A percentile compares a stretch with the other conserved stretches of the same genome.
These are phyloP conservation scores for Characodon lateralis DNA, from an alignment of 2,797 vertebrate genomes.

Conservation along the genomic window DNA sequence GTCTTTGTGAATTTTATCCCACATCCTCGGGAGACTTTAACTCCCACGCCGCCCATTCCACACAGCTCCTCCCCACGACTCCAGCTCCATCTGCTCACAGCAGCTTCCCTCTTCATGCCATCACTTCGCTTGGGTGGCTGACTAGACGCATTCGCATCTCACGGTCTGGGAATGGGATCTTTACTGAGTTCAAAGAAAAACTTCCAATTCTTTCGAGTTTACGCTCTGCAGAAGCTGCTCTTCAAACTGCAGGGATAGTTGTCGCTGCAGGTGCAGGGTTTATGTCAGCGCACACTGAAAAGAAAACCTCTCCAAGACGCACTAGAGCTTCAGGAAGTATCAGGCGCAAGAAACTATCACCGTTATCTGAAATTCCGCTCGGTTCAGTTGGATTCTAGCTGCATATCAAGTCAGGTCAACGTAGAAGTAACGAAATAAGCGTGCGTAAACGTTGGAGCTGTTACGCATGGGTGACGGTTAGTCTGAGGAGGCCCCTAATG, in stretches of 20 bases:
- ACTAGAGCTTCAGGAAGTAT: constrained; percentile 26
- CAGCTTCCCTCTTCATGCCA: constrained; percentile 44
- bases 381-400: not conserved
- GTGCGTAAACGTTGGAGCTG: constrained; percentile 60
- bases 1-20: not conserved
- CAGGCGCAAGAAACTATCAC: constrained; percentile 26
- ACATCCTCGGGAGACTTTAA: not conserved
- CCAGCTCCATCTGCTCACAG: constrained; percentile 43
- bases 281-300: constrained; percentile 21
- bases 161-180: constrained; percentile 85
- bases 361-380: not conserved
- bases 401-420: not conserved
- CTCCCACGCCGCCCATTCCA: constrained; percentile 28
- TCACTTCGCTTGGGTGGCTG: constrained; percentile 58
- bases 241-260: constrained; percentile 84
- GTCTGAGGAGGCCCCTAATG: not conserved
- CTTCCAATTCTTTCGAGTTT: constrained; percentile 82
- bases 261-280: constrained; percentile 46
- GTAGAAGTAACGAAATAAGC: constrained; percentile 38
- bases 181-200: constrained; percentile 79
- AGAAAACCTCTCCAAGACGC: constrained; percentile 46
- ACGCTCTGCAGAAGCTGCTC: constrained; percentile 79
- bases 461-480: constrained; percentile 25
- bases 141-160: constrained; percentile 62
- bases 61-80: constrained; percentile 59